Percentiles rank a stretch among this genome's conserved stretches.
These are phyloP conservation scores for Pseudobourletiella spinata DNA, from an alignment of 1,140 invertebrate genomes.

Conservation along the genomic window DNA sequence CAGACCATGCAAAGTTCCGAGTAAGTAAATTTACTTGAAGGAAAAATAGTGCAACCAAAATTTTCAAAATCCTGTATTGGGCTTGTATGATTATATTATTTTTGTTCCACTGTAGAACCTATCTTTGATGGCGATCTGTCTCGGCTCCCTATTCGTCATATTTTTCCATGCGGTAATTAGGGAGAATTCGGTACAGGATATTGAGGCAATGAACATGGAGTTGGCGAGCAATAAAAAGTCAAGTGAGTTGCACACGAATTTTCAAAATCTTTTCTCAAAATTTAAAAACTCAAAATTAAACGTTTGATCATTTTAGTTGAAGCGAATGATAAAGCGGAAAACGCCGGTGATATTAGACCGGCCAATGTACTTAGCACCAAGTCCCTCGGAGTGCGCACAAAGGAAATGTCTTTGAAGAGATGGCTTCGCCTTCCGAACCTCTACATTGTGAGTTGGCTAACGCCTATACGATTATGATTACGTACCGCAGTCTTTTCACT, in stretches of 20 bases:
- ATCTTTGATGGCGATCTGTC: conserved; percentile 57
- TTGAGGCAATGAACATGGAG: no score
- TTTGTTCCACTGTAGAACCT: conserved; percentile 49
- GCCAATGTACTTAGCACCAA: not conserved
- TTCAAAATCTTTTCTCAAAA: no score
- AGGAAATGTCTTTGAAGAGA: conserved; percentile 21
- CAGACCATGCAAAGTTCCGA: conserved; percentile 61
- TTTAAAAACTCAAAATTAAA: no score
- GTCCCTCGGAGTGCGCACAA: conserved; percentile 10
- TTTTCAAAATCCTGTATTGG: not conserved
- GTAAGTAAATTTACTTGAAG: conserved; percentile 37
- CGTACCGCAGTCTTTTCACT: no score
- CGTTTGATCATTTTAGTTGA: not conserved
- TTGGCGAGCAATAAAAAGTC: no score
- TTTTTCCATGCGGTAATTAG: conserved; percentile 61
- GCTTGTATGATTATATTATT: not conserved
- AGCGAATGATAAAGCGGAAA: not conserved
- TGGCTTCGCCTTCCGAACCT: conserved; percentile 32
- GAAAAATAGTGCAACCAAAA: not conserved
- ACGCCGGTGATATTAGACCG: not conserved
- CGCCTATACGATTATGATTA: no score
- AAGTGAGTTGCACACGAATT: no score
- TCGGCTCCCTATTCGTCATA: conserved; percentile 60
- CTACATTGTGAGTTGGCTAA: conserved; percentile 31
- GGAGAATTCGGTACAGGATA: conserved; percentile 37